phyloP scores from a whole-genome alignment of 92 coral and sea anemone species.

The Plumapathes pennacea region DNA sequence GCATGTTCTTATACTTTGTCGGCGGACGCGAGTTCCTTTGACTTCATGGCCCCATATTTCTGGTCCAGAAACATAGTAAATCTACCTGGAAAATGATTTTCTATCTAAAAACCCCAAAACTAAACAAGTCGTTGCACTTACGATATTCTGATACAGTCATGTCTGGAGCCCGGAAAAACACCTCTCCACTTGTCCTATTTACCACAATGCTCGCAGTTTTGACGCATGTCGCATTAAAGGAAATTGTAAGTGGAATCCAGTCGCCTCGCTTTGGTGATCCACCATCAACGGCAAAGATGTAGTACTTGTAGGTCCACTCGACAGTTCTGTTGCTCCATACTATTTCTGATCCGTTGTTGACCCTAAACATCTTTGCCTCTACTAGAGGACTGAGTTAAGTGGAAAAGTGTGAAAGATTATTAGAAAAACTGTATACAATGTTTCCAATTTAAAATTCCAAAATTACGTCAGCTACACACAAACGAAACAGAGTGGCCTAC shows the following conservation, averaged over 20 bases:
- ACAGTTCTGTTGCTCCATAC: slow-evolving; percentile 91
- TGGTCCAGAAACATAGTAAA: too few species aligned
- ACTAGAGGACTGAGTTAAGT: slow-evolving; percentile 59
- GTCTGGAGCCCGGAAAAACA: slow-evolving; percentile 87
- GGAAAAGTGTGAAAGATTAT: background rate
- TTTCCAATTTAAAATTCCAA: too few species aligned
- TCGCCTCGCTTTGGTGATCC: slow-evolving; percentile 93
- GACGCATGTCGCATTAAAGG: slow-evolving; percentile 88
- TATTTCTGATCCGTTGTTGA: slow-evolving; percentile 62
- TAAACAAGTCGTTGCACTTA: slow-evolving; percentile 38
- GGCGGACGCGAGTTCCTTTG: too few species aligned
- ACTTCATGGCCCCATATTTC: too few species aligned
- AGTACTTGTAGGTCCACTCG: slow-evolving; percentile 69
- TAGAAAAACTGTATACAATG: too few species aligned
- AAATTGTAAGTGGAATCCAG: slow-evolving; percentile 76
- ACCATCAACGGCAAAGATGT: slow-evolving; percentile 85
- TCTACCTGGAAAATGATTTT: too few species aligned
- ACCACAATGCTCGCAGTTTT: slow-evolving; percentile 77
- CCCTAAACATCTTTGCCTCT: slow-evolving; percentile 47
- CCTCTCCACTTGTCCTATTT: slow-evolving; percentile 80
- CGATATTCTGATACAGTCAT: slow-evolving; percentile 93
- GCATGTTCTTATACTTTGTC: too few species aligned
- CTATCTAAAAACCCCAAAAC: too few species aligned
- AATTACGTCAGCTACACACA: too few species aligned
- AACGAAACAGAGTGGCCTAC: too few species aligned